Evolutionary conservation across 2,888 invertebrate species (phyloP).

Genomic region (Agapostemon virescens): DNA sequence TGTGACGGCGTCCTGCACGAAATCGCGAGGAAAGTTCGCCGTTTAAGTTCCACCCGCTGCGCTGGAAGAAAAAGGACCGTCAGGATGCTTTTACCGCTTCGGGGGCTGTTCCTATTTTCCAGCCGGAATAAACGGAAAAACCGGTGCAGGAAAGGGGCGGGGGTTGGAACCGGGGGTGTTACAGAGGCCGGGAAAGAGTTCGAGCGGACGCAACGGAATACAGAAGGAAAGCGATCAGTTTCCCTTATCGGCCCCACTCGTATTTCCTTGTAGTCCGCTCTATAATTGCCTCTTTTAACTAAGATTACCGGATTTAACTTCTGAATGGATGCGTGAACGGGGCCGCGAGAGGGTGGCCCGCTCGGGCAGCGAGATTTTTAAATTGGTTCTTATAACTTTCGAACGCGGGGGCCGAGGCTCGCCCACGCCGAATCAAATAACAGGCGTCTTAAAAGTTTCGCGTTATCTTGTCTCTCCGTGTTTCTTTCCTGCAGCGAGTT

Average conservation of each 20-base stretch:
- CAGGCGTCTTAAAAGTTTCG: conserved; percentile 73
- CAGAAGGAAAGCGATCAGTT: conserved; percentile 70
- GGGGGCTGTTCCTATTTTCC: conserved; percentile 46
- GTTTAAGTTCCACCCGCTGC: conserved; percentile 40
- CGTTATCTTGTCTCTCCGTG: conserved; percentile 51
- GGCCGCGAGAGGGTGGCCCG: not conserved
- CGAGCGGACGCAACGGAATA: conserved; percentile 21
- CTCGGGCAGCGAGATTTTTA: conserved; percentile 71
- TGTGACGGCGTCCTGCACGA: conserved; percentile 19
- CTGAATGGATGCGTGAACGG: conserved; percentile 48
- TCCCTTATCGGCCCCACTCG: conserved; percentile 73
- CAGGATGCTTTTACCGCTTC: conserved; percentile 42
- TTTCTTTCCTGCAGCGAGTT: conserved; percentile 61
- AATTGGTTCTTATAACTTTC: conserved; percentile 79
- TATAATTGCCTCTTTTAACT: conserved; percentile 79
- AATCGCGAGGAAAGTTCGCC: conserved; percentile 45
- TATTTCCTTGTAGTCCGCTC: conserved; percentile 73
- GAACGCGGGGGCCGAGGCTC: conserved; percentile 66
- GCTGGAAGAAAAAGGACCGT: conserved; percentile 20
- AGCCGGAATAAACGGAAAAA: conserved; percentile 30
- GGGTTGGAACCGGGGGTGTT: conserved; percentile 25
- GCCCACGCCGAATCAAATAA: conserved; percentile 72
- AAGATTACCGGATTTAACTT: conserved; percentile 78
- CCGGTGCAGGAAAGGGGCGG: conserved; percentile 20
- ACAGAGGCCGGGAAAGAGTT: not conserved